Base-by-base conservation (phyloP, 2,797 vertebrate species). In the Eulemur rubriventer region DNA sequence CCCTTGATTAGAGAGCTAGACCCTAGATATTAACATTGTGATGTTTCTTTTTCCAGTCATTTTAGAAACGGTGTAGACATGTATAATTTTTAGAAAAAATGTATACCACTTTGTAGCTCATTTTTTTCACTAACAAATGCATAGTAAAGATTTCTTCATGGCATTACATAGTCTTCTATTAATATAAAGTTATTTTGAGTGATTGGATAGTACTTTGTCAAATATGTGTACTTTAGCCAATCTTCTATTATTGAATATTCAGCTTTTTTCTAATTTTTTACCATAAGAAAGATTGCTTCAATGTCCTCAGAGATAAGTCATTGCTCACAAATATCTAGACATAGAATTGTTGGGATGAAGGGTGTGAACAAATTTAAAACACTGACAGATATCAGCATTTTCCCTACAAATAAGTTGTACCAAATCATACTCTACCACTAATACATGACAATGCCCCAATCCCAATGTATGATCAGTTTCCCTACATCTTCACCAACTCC, bases 321-420 rank as follows among this genome's bases (percentile, higher is more conserved):
- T 13, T 79, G 16, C 4, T 82, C 57, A 69, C 41, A 92, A 88
- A 80, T 73, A 69, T 41, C 41, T 57, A 85, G 11, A 63, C 70
- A 57, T 33, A 52, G 24, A 94, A n/a, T 69, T 50, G 17, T 38
- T 69, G 61, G 28, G 14, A 81, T 26, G 81, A 81, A 81, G 33
- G 30, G 13, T 59, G 41, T 82, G 76, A 95, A 95, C 41, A 94
- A 92, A 84, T 76, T 65, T 91, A 55, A 95, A 94, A 90, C 17
- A 9, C 2, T 50, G 28, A 69, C 41, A 55, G 48, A 3, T 35
- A 6, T 48, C 63, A 35, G 41, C 24, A 72, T 73, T 41, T 79
- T 11, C 11, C n/a, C 41, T 69, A 22, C 17, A 73, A n/a, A 35
- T 63, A 80, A 75, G 18, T 55, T 48, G 7, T 20, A 55, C 30